A percentile compares a stretch with the other conserved stretches of the same genome.
Conservation (phyloP, 2,888 invertebrate genomes). For the Drosophila anceps region DNA sequence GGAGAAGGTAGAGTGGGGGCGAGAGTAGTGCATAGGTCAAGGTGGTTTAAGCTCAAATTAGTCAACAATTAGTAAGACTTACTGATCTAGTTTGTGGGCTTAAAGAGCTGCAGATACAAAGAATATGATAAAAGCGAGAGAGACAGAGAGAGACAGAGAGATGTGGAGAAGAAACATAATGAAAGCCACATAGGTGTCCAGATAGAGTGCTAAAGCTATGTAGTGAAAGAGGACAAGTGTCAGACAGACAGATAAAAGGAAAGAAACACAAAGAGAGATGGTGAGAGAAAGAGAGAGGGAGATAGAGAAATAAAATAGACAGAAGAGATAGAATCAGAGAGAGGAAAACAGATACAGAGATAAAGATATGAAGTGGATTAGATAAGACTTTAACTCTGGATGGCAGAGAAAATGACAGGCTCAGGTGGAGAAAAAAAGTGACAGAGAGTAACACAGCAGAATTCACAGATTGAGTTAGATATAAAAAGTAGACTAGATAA, state of each 20-base stretch:
- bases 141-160: not conserved
- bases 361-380: too few relatives aligned
- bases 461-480: not conserved
- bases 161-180: not conserved
- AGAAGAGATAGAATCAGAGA: not conserved
- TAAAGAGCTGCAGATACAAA: not conserved
- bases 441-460: too few relatives aligned
- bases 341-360: not conserved
- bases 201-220: too few relatives aligned
- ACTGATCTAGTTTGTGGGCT: slow-evolving; percentile 1
- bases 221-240: too few relatives aligned
- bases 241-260: not conserved
- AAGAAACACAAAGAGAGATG: not conserved
- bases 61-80: not conserved
- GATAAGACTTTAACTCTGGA: too few relatives aligned
- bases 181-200: not conserved
- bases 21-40: slow-evolving; percentile 1
- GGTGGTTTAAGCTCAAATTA: slow-evolving; percentile 1
- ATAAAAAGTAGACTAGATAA: not conserved
- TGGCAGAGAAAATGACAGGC: too few relatives aligned
- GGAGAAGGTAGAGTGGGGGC: not conserved
- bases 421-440: too few relatives aligned
- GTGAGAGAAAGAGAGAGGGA: not conserved
- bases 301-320: too few relatives aligned
- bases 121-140: not conserved